Percentiles rank a stretch among this genome's conserved stretches.
Conservation (phyloP, 2,888 invertebrate genomes). For the Oconnorella tubifera region DNA sequence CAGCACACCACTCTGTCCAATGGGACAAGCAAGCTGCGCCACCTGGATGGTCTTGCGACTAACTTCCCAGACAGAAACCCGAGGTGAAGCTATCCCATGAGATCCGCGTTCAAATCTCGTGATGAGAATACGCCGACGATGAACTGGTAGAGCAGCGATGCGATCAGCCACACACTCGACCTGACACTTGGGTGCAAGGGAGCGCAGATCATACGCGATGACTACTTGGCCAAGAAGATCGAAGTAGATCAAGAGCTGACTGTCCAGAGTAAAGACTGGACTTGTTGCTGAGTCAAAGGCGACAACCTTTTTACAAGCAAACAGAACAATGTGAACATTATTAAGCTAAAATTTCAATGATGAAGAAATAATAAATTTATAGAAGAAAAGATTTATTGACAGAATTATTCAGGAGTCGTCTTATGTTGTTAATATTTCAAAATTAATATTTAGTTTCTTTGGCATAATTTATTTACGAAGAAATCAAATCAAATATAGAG, state of each 20-base stretch:
- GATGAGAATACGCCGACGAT: conserved; percentile 22
- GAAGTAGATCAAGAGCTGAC: conserved; percentile 26
- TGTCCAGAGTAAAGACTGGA: conserved; percentile 32
- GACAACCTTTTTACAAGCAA: too few relatives aligned
- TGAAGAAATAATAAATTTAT: too few relatives aligned
- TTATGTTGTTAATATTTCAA: too few relatives aligned
- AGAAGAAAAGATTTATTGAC: too few relatives aligned
- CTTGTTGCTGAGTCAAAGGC: conserved; percentile 17
- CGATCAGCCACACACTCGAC: conserved; percentile 12
- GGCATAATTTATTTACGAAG: too few relatives aligned
- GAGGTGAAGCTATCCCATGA: too few relatives aligned
- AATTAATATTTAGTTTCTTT: too few relatives aligned
- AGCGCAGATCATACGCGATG: conserved; percentile 23
- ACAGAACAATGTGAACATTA: conserved; percentile 24
- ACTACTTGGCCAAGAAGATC: conserved; percentile 14
- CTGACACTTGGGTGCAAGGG: conserved; percentile 5
- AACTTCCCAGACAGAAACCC: conserved; percentile 21
- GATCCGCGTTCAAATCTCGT: conserved; percentile 13
- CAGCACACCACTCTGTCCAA: conserved; percentile 21
- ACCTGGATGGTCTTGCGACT: background rate
- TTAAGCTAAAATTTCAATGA: background rate
- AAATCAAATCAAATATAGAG: too few relatives aligned
- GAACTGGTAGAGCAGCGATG: conserved; percentile 19
- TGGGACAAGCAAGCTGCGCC: background rate
- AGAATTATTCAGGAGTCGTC: too few relatives aligned